Base-by-base conservation (phyloP, 2,797 vertebrate genomes). In the Garrulus glandarius region DNA sequence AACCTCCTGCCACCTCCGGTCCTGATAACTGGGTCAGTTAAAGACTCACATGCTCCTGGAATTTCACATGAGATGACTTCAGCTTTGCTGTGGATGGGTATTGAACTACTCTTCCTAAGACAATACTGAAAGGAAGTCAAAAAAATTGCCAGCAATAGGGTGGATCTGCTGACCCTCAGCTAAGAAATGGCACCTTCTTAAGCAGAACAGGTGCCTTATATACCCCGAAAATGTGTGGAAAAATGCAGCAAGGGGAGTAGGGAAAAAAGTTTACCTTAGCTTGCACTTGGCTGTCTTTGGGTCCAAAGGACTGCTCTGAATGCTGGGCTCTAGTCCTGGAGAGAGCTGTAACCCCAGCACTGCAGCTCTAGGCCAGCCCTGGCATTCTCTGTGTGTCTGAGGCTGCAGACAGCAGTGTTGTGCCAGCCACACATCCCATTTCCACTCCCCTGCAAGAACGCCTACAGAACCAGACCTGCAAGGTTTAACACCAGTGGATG, bases 391-490 rank as follows among this genome's bases (percentile, higher is more conserved):
- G 16, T 13, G 21, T 27, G 41, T 43, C 24, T 57, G 46, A 64
- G 50, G 43, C 4, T 67, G 37, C 69, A 56, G 55, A 56, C n/a
- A 34, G 55, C n/a, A 64, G 57, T 11, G 1, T 20, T 5, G 10
- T 34, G 39, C 47, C 60, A 69, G 44, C 18, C 70, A 86, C 26
- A 68, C 34, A 24, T 29, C 29, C 17, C 26, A 39, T 30, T 41
- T 47, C n/a, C 30, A 60, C 4, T 39, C 27, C 24, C 23, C 34
- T 61, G 50, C 21, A 46, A 32, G 34, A 90, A 55, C 14, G n/a
- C 39, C 59, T 34, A 9, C 26, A 16, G 36, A 59, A 34, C 14
- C 36, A 57, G 19, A 49, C 2, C 36, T 1, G 0, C 0, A 3
- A 59, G 77, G 21, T 30, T 34, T 43, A 32, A 30, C 2, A 32